Conservation (phyloP, 2,113 vertebrate species). For the Ovis aries region DNA sequence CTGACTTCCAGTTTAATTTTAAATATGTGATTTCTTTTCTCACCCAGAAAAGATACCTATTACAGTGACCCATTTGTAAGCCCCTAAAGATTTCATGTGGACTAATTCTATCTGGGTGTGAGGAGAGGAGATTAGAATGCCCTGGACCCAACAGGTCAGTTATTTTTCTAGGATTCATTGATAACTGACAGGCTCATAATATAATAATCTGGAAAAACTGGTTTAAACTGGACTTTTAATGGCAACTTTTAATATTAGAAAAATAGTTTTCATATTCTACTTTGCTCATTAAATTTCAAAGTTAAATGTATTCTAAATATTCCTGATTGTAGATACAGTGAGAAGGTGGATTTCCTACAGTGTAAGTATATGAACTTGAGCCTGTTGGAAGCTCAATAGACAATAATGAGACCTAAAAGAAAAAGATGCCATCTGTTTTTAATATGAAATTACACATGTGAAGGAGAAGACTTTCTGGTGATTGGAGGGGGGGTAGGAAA, state of each 20-base stretch:
- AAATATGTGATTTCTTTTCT: not conserved
- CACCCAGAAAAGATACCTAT: not conserved
- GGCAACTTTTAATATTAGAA: not conserved
- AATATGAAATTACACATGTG: not conserved
- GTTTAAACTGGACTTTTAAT: not conserved
- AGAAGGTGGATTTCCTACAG: not conserved
- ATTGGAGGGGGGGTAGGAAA: not conserved
- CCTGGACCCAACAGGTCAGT: not conserved
- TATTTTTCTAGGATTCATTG: not conserved
- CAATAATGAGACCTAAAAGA: not conserved
- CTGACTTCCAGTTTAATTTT: not conserved
- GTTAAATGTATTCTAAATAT: slow-evolving; percentile 11
- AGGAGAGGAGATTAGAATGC: not conserved
- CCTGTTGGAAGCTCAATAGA: not conserved
- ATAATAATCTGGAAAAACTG: not conserved
- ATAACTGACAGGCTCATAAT: not conserved
- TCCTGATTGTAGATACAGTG: not conserved
- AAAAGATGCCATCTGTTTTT: not conserved
- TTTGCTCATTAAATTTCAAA: slow-evolving; percentile 10
- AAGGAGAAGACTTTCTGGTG: not conserved
- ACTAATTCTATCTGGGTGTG: not conserved
- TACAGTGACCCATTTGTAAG: not conserved
- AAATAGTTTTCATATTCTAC: not conserved
- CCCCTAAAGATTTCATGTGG: not conserved
- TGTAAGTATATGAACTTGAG: not conserved